Base-by-base conservation (phyloP, 2,888 invertebrate genomes). In the Drosophila paranaensis region DNA sequence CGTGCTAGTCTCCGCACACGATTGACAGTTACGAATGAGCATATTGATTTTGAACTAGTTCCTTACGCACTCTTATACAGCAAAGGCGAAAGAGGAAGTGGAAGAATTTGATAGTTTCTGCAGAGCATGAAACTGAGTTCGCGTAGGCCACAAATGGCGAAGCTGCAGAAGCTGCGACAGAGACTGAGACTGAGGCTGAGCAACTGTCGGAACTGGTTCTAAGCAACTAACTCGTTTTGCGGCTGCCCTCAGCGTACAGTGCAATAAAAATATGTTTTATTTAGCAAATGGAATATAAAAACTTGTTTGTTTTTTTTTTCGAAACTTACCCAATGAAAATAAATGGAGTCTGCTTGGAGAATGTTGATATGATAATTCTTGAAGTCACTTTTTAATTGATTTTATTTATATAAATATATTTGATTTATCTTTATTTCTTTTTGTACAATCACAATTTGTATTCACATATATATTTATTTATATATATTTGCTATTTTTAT, bases 151-250 rank as follows among this genome's bases (percentile, higher is more conserved):
- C 20, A 57, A 20, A 46, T 30, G 30, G 27, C 62, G 75, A 74
- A 43, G 74, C 74, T 74, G 76, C 48, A 33, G 27, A 16, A 50
- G 61, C 30, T 63, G 61, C 37, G 55, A 58, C 42, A 20, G 20
- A 5, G 42, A 20, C 27, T 27, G 43, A 10, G n/a, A 2, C 48
- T n/a, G 55, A 43, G 50, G 6, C 20, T 16, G 72, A 33, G 53
- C 25, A 14, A 54, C 46, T 35, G 37, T 43, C 8, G 54, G 11
- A 82, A 82, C 82, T 87, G 82, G 82, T 82, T 82, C 82, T 82
- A 76, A 76, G 84, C 82, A 73, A 81, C 79, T 64, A 87, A 87
- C 82, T 84, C 71, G 82, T 87, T 84, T 82, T 66, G 66, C 57
- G 3, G 39, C 53, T 37, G 35, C 14, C 48, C 6, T 46, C 25